A percentile compares a stretch with the other conserved stretches of the same genome.
phyloP scores from a whole-genome alignment of 2,888 invertebrate genomes.

The Dolichopus griseipennis region DNA sequence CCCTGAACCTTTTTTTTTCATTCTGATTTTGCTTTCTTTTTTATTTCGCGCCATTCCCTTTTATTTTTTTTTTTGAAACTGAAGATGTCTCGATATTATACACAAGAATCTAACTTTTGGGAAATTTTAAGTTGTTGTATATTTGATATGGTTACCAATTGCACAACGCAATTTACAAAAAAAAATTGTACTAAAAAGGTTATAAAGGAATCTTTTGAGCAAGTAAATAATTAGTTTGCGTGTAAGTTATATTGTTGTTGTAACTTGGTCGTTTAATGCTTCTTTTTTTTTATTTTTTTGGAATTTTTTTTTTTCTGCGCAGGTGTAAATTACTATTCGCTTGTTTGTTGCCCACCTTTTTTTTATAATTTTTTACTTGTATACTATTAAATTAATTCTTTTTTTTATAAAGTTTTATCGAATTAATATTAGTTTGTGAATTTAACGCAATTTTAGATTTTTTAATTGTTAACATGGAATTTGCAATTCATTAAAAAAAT shows the following conservation, averaged over 20 bases:
- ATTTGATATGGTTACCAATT: neutral
- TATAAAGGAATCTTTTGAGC: constrained; percentile 1
- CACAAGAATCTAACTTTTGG: neutral
- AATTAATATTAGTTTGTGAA: no score
- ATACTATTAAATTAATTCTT: neutral
- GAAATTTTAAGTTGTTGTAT: neutral
- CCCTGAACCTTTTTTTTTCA: neutral
- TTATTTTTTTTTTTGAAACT: neutral
- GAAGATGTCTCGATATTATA: neutral
- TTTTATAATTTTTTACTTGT: neutral
- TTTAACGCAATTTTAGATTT: neutral
- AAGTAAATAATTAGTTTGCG: constrained; percentile 6
- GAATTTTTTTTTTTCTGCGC: neutral
- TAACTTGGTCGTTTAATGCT: no score
- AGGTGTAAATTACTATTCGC: constrained; percentile 1
- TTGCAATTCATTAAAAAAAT: neutral
- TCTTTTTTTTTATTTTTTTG: no score
- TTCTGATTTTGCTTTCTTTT: neutral
- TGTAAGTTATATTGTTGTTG: neutral
- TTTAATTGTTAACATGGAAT: neutral
- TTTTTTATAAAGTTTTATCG: neutral
- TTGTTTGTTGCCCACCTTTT: constrained; percentile 3
- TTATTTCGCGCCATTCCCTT: constrained; percentile 1
- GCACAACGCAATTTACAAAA: neutral
- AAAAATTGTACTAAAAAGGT: neutral